Evolutionary conservation across 1,140 invertebrate genomes (phyloP).

Genomic region (Theocolax elegans): DNA sequence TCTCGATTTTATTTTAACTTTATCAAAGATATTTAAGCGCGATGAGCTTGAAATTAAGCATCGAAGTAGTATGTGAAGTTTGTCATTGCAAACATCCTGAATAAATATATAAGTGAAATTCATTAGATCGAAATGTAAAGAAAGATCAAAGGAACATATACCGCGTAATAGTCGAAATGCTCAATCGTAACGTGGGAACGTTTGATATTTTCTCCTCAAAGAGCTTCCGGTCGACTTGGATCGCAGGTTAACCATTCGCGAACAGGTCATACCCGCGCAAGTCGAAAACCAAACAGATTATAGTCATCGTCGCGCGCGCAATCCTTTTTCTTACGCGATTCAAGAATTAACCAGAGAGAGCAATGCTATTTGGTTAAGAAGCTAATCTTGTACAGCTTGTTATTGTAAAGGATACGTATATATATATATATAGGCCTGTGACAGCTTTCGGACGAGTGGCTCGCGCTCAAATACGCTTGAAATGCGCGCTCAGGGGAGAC

Average conservation of each 20-base stretch:
- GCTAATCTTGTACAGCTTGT: constrained; percentile 48
- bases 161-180: too few species aligned
- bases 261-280: constrained; percentile 19
- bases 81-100: too few species aligned
- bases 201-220: not conserved
- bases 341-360: constrained; percentile 9
- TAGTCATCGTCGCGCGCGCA: constrained; percentile 2
- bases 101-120: too few species aligned
- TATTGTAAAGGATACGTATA: constrained; percentile 26
- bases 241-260: not conserved
- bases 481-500: not conserved
- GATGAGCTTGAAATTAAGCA: too few species aligned
- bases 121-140: too few species aligned
- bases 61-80: too few species aligned
- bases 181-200: constrained; percentile 19
- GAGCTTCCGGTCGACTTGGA: constrained; percentile 15
- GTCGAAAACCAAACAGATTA: constrained; percentile 47
- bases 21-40: too few species aligned
- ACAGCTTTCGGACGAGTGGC: not conserved
- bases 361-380: constrained; percentile 55
- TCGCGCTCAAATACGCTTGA: not conserved
- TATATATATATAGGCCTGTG: not conserved
- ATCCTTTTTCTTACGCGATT: constrained; percentile 34
- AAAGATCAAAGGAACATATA: too few species aligned
- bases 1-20: too few species aligned